Evolutionary conservation across 2,888 invertebrate genomes (phyloP).

Genomic region (Papilio elwesi): DNA sequence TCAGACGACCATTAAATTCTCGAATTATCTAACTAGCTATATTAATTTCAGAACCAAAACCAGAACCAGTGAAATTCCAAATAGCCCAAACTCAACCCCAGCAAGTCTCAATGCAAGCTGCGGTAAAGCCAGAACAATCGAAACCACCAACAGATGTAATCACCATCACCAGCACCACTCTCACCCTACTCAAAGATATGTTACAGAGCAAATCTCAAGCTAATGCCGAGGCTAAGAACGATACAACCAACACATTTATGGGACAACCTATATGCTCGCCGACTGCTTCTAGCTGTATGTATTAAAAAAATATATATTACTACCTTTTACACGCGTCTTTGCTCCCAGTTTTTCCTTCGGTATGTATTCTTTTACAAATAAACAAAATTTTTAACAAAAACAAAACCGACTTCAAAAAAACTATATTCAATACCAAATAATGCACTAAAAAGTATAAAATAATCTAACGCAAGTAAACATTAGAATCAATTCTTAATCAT

Average conservation of each 20-base stretch:
- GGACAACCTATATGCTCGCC: constrained; percentile 77
- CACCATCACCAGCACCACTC: constrained; percentile 51
- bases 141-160: constrained; percentile 21
- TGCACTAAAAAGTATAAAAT: no score
- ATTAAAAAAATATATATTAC: constrained; percentile 17
- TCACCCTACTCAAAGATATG: constrained; percentile 65
- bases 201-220: constrained; percentile 60
- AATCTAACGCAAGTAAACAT: no score
- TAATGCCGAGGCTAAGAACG: constrained; percentile 52
- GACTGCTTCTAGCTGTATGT: constrained; percentile 64
- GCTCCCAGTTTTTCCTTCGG: no score
- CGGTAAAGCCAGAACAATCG: neutral
- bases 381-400: no score
- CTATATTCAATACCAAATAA: no score
- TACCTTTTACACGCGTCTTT: no score
- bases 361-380: no score
- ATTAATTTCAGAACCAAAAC: constrained; percentile 56
- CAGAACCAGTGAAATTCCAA: constrained; percentile 48
- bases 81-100: constrained; percentile 32
- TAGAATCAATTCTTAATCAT: no score
- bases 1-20: no score
- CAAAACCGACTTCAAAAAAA: no score
- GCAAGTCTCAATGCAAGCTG: neutral
- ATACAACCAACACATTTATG: constrained; percentile 65
- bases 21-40: no score